Base-by-base conservation (phyloP, 2,113 vertebrate species). In the Cariama cristata region DNA sequence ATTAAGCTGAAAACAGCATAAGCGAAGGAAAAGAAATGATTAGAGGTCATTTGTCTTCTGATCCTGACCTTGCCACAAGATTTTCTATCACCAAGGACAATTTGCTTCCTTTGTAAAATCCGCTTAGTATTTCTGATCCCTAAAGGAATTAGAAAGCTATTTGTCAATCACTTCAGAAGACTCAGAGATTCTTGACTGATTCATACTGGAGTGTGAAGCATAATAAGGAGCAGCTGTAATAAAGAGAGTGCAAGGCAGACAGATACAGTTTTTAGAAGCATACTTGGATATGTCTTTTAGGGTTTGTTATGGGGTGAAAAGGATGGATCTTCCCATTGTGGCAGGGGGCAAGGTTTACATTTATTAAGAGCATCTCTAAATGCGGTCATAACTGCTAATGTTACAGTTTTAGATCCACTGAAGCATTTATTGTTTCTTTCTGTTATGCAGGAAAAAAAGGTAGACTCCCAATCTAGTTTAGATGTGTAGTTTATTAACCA, bases 51-150 rank as follows among this genome's bases (percentile, higher is more conserved):
- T 95, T 86, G 42, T 93, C 79, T 94, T 92, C 85, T 88, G 90
- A 92, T 96, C 88, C 82, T 72, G 85, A 88, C 96, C 94, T 97
- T 93, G 90, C 72, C 68, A 79, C 45, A 18, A 71, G 79, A 80
- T 91, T 81, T 90, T 79, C 68, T 72, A 18, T 91, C 75, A 63
- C 86, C 88, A 89, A 93, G 86, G 92, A 88, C 86, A 74, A 19
- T 71, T 86, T 84, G 72, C 91, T 84, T 93, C 79, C 75, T 93
- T 88, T 80, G 55, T 92, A 67, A 95, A 96, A 96, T 93, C 94
- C 12, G 20, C 80, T 94, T 87, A 95, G 69, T 64, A 30, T 52
- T 93, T 82, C 74, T 96, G 84, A 82, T 91, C 93, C 91, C 84
- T 75, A 11, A 89, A 93, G 91, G 86, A 90, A 91, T 93, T 82